Conservation (phyloP, 2,797 vertebrate species). For the Melanotaenia nigrans region DNA sequence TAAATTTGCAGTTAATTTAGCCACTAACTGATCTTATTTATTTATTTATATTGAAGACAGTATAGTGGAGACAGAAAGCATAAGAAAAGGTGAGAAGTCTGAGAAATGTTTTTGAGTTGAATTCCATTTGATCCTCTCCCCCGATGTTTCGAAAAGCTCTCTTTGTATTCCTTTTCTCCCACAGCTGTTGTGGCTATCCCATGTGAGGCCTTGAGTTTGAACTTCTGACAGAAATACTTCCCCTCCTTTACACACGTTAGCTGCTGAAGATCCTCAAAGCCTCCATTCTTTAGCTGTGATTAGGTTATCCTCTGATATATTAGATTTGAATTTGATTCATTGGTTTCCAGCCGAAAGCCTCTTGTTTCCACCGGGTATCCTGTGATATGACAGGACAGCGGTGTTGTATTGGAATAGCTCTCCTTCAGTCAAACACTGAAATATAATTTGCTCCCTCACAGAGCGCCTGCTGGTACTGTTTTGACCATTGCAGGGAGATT, state of each 20-base stretch:
- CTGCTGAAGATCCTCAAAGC: conserved; percentile 29
- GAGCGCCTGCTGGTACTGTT: conserved; percentile 42
- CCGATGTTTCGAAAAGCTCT: conserved; percentile 16
- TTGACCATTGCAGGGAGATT: conserved; percentile 37
- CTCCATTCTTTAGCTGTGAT: conserved; percentile 53
- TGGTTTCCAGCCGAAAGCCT: conserved; percentile 56
- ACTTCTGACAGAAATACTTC: conserved; percentile 28
- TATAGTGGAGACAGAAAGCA: no score
- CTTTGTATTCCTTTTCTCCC: conserved; percentile 31
- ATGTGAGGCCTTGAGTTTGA: conserved; percentile 17
- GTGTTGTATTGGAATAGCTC: conserved; percentile 36
- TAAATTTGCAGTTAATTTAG: no score
- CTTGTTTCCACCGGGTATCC: conserved; percentile 49
- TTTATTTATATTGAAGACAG: no score
- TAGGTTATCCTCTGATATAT: conserved; percentile 62
- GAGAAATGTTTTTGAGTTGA: not conserved
- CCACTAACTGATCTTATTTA: no score
- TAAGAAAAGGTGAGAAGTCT: not conserved
- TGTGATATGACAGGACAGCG: conserved; percentile 56
- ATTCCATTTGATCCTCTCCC: conserved; percentile 10
- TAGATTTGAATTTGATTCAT: conserved; percentile 62
- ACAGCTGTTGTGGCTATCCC: conserved; percentile 17
- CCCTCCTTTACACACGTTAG: conserved; percentile 17
- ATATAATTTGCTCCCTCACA: conserved; percentile 60
- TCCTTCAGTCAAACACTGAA: conserved; percentile 50